Percentiles rank a stretch among this genome's conserved stretches.
These are phyloP conservation scores for Crossoptilon crossoptilon DNA, from an alignment of 2,797 vertebrate genomes.

Conservation along the genomic window DNA sequence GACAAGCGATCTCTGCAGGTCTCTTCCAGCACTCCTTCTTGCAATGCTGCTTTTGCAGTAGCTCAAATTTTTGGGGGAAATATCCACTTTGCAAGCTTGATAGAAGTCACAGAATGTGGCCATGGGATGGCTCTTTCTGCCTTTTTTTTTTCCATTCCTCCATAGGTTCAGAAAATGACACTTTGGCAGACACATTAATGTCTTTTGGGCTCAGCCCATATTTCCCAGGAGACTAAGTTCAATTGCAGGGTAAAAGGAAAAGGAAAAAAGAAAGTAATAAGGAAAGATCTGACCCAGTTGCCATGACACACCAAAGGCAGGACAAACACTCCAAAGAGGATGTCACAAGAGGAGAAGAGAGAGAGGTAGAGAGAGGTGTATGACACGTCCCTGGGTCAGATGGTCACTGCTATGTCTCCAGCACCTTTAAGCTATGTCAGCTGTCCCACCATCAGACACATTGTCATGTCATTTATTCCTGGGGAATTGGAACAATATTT, in stretches of 20 bases:
- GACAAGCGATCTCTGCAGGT: neutral
- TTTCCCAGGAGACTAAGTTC: conserved; percentile 66
- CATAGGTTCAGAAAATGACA: neutral
- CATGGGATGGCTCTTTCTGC: accelerated
- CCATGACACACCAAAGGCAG: conserved; percentile 39
- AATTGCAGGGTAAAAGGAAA: conserved; percentile 33
- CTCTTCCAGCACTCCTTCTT: neutral
- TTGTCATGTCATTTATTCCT: neutral
- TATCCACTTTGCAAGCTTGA: neutral
- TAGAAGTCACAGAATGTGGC: neutral
- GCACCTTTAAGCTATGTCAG: conserved; percentile 18
- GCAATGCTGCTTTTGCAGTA: neutral
- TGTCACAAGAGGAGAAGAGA: neutral
- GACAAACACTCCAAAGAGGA: conserved; percentile 5
- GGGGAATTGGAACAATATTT: neutral
- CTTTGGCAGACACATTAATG: conserved; percentile 20
- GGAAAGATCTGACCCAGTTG: conserved; percentile 53
- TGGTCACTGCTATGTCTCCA: neutral
- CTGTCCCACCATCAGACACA: neutral
- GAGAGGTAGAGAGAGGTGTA: neutral
- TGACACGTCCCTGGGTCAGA: neutral
- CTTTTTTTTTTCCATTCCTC: neutral
- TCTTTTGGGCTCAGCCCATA: conserved; percentile 43
- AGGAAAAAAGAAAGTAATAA: neutral
- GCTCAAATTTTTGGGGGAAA: neutral